Evolutionary conservation across 2,797 vertebrate species (phyloP).

Genomic region (Ibycter americanus): DNA sequence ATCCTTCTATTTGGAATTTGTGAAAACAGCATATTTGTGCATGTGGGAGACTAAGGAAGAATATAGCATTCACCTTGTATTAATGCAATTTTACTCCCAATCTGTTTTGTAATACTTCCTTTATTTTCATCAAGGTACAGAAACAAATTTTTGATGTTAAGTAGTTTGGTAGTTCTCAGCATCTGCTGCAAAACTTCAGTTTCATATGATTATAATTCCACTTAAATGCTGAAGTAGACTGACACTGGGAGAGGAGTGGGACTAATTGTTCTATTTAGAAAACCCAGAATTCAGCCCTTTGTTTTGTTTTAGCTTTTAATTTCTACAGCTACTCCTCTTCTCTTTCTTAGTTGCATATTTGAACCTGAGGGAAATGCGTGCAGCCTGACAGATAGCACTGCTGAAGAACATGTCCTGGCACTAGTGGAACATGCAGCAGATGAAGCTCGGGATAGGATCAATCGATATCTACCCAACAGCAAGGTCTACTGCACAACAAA

Average conservation of each 20-base stretch:
- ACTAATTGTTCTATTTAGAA: neutral
- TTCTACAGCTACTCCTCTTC: slow-evolving; percentile 29
- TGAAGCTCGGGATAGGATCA: slow-evolving; percentile 96
- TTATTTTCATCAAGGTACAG: neutral
- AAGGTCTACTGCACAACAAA: slow-evolving; percentile 80
- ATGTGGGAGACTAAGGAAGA: neutral
- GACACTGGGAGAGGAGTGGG: neutral
- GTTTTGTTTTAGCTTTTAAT: neutral
- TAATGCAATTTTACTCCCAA: neutral
- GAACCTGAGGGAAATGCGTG: slow-evolving; percentile 96
- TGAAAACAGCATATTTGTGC: neutral
- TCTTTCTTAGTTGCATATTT: slow-evolving; percentile 86
- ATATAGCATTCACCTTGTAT: neutral
- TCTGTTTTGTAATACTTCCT: neutral
- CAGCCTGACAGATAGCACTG: slow-evolving; percentile 96
- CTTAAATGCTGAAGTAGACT: neutral
- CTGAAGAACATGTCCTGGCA: slow-evolving; percentile 95
- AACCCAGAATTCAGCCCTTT: neutral
- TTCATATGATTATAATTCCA: neutral
- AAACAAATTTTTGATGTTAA: neutral
- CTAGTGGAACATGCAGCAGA: slow-evolving; percentile 96
- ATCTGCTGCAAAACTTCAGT: neutral
- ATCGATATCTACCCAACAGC: slow-evolving; percentile 89
- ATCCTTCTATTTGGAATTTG: neutral
- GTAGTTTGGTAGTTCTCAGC: neutral